A percentile compares a stretch with the other conserved stretches of the same genome.
Evolutionary conservation across 2,888 invertebrate species (phyloP).

Genomic region (Dioctria rufipes): DNA sequence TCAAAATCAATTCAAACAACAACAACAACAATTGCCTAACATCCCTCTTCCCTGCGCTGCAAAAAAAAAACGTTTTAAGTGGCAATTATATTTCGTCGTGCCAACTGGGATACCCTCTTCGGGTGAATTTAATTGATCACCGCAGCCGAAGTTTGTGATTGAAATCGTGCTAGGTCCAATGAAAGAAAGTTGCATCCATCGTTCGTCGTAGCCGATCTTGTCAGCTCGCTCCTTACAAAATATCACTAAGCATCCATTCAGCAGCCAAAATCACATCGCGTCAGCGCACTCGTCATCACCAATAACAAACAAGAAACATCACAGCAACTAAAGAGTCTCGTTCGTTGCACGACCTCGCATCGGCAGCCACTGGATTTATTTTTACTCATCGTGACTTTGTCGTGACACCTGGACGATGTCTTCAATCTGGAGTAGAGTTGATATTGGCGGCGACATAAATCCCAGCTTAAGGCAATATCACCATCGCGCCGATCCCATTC

Average conservation of each 20-base stretch:
- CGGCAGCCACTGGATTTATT: slow-evolving; percentile 33
- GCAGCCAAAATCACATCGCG: slow-evolving; percentile 7
- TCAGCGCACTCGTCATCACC: background rate
- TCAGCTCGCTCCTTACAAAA: slow-evolving; percentile 31
- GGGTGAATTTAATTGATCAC: slow-evolving; percentile 38
- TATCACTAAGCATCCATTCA: slow-evolving; percentile 39
- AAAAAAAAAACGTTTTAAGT: background rate
- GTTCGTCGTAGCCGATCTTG: slow-evolving; percentile 23
- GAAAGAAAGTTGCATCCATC: background rate
- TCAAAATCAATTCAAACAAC: too few species aligned
- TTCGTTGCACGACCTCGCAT: slow-evolving; percentile 27
- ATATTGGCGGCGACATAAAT: slow-evolving; percentile 43
- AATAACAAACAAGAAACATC: too few species aligned
- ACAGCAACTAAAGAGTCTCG: background rate
- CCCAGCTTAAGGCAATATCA: slow-evolving; percentile 24
- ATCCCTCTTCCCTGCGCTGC: too few species aligned
- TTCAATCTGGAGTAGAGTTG: slow-evolving; percentile 42
- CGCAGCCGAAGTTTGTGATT: background rate
- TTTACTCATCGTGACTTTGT: slow-evolving; percentile 37
- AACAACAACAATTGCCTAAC: too few species aligned
- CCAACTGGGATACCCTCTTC: slow-evolving; percentile 19
- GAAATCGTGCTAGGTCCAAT: slow-evolving; percentile 31
- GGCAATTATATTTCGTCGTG: slow-evolving; percentile 40
- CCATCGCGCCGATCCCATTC: slow-evolving; percentile 20
- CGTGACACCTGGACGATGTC: slow-evolving; percentile 48